A percentile compares a stretch with the other conserved stretches of the same genome.
Evolutionary conservation across 1,140 invertebrate species (phyloP).

Genomic region (Cotesia typhae): DNA sequence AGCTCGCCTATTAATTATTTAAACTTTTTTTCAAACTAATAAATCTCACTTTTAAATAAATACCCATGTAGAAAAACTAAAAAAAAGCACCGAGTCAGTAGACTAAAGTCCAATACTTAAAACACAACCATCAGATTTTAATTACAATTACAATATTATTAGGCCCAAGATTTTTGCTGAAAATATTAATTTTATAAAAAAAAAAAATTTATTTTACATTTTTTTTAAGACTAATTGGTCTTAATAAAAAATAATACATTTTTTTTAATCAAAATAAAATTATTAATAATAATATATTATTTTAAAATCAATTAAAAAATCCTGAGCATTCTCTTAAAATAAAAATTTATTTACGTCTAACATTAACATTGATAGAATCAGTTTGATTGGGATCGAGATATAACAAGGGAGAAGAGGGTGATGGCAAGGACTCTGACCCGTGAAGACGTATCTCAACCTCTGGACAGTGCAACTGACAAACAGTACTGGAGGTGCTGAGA

Average conservation of each 20-base stretch:
- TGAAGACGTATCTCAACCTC: constrained; percentile 53
- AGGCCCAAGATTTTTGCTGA: background rate
- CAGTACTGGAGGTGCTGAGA: constrained; percentile 58
- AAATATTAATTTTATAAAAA: too few relatives aligned
- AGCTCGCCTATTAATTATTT: too few relatives aligned
- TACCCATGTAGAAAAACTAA: too few relatives aligned
- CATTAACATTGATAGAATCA: constrained; percentile 39
- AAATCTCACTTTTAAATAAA: too few relatives aligned
- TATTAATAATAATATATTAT: too few relatives aligned
- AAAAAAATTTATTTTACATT: background rate
- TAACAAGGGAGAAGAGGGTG: constrained; percentile 53
- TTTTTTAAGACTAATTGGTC: too few relatives aligned
- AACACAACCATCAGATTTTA: background rate
- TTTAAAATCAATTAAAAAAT: background rate
- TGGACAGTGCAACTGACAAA: constrained; percentile 58
- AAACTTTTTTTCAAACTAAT: too few relatives aligned
- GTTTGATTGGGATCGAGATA: constrained; percentile 45
- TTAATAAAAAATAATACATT: too few relatives aligned
- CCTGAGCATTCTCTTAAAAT: constrained; percentile 11
- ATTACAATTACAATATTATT: constrained; percentile 9
- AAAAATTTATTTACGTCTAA: constrained; percentile 44
- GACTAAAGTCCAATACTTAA: background rate
- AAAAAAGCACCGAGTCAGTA: too few relatives aligned
- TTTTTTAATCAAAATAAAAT: too few relatives aligned
- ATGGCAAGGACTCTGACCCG: constrained; percentile 42